Evolutionary conservation across 2,797 vertebrate species (phyloP).

Genomic region (Aratinga solstitialis): DNA sequence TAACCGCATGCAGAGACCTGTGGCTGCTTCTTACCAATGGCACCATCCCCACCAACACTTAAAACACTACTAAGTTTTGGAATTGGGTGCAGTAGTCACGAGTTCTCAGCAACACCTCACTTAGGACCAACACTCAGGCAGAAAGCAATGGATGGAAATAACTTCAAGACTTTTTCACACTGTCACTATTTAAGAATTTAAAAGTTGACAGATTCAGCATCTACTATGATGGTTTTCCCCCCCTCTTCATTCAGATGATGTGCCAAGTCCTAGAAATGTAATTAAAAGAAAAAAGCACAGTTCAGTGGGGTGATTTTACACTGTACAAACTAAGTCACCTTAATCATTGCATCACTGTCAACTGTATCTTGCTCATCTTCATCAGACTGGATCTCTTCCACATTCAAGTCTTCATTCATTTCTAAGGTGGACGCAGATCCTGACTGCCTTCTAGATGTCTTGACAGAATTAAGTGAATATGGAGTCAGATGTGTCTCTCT

Average conservation of each 20-base stretch:
- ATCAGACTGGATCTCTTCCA: slow-evolving; percentile 75
- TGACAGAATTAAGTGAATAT: slow-evolving; percentile 85
- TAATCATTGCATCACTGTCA: slow-evolving; percentile 92
- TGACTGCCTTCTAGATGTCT: slow-evolving; percentile 76
- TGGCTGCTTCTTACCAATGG: background rate
- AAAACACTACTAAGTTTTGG: background rate
- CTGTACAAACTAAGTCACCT: slow-evolving; percentile 77
- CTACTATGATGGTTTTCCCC: background rate
- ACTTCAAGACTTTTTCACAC: background rate
- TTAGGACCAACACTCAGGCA: background rate
- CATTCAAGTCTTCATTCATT: slow-evolving; percentile 68
- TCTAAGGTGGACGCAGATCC: slow-evolving; percentile 66
- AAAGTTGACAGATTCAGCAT: background rate
- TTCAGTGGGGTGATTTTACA: background rate
- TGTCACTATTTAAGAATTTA: background rate
- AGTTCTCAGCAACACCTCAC: background rate
- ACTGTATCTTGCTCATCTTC: slow-evolving; percentile 81
- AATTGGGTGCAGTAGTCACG: rapidly evolving
- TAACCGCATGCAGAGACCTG: background rate
- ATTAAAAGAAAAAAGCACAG: background rate
- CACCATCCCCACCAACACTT: background rate
- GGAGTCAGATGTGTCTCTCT: slow-evolving; percentile 89
- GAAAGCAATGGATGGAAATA: background rate
- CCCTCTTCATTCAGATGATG: background rate
- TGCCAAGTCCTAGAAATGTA: background rate